Percentiles rank a stretch among this genome's conserved stretches.
Evolutionary conservation across 1,140 invertebrate genomes (phyloP).

Genomic region (Drosophila watanabei): DNA sequence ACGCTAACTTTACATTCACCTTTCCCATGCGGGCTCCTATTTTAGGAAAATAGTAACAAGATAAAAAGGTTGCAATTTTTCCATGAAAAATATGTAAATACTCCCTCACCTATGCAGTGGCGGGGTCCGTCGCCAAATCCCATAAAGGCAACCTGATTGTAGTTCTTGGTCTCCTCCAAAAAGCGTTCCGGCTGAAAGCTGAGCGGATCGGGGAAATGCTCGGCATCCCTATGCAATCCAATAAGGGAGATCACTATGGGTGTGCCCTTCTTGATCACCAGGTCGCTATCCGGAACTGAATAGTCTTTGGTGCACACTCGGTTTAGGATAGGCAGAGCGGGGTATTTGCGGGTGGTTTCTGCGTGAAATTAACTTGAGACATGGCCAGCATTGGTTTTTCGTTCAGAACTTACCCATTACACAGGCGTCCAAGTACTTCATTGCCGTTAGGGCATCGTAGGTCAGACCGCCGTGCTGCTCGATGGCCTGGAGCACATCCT

Average conservation of each 20-base stretch:
- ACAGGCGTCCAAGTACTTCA: constrained; percentile 87
- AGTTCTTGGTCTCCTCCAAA: constrained; percentile 85
- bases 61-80: not conserved
- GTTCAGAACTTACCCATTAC: constrained; percentile 69
- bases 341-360: constrained; percentile 88
- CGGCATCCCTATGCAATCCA: constrained; percentile 86
- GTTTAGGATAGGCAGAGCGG: constrained; percentile 87
- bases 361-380: not conserved
- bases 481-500: constrained; percentile 86
- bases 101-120: constrained; percentile 88
- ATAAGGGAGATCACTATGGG: constrained; percentile 84
- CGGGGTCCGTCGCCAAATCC: constrained; percentile 91
- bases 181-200: constrained; percentile 89
- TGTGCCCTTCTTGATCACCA: constrained; percentile 86
- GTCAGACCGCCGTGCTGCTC: constrained; percentile 85
- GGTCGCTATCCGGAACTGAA: constrained; percentile 77
- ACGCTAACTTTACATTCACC: constrained; percentile 67
- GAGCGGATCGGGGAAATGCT: constrained; percentile 89
- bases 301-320: constrained; percentile 85
- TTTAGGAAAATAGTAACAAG: not conserved
- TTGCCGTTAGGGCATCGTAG: constrained; percentile 87
- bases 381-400: not conserved
- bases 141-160: constrained; percentile 86
- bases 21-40: constrained; percentile 74
- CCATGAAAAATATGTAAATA: not conserved